A percentile compares a stretch with the other conserved stretches of the same genome.
These are phyloP conservation scores for Trachops cirrhosus DNA, from an alignment of 2,797 vertebrate species.

Conservation along the genomic window DNA sequence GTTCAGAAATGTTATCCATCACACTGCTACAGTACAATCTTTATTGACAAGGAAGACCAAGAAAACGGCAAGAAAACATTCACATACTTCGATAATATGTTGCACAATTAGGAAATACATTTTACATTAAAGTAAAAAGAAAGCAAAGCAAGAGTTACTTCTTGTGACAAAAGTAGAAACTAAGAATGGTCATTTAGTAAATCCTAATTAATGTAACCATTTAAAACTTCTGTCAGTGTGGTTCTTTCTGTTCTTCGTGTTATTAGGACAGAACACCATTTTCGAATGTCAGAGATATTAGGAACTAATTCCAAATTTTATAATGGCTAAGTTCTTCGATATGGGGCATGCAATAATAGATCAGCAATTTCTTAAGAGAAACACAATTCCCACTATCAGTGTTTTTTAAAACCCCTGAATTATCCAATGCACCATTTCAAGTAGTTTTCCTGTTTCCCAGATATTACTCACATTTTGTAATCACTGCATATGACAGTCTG, in stretches of 20 bases:
- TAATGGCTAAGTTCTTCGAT: background rate
- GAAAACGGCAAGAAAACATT: background rate
- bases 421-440: slow-evolving; percentile 40
- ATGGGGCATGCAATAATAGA: background rate
- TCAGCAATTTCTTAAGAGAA: background rate
- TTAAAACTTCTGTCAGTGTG: background rate
- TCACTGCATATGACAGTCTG: slow-evolving; percentile 24
- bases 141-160: background rate
- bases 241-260: background rate
- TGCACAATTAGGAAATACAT: background rate
- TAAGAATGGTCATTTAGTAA: background rate
- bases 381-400: background rate
- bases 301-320: background rate
- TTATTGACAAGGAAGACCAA: background rate
- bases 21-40: no score
- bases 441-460: slow-evolving; percentile 27
- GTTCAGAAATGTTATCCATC: background rate
- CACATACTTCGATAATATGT: background rate
- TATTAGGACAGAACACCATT: background rate
- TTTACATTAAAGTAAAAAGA: background rate
- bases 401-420: slow-evolving; percentile 46
- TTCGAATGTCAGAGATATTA: background rate
- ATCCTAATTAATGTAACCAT: background rate
- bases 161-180: background rate
- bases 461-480: background rate